Conservation (phyloP, 2,797 vertebrate genomes). For the Myoxocephalus aenaeus region DNA sequence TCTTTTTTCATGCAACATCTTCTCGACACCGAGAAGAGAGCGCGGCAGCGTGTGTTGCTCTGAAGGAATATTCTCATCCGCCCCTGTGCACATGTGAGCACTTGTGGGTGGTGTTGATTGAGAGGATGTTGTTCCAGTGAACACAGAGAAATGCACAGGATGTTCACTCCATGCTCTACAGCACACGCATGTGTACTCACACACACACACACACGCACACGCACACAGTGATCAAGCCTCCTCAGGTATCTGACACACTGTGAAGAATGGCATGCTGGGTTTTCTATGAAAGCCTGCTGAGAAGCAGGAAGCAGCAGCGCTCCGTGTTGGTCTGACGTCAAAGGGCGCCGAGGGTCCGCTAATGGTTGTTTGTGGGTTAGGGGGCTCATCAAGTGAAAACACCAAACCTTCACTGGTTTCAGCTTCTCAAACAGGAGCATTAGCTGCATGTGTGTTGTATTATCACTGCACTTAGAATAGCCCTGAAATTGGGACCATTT, state of each 20-base stretch:
- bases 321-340: slow-evolving; percentile 49
- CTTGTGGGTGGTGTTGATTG: slow-evolving; percentile 78
- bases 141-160: slow-evolving; percentile 69
- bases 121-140: slow-evolving; percentile 67
- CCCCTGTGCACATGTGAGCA: background rate
- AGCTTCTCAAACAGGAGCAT: background rate
- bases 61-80: slow-evolving; percentile 43
- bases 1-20: background rate
- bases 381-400: background rate
- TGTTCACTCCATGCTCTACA: slow-evolving; percentile 66
- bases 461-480: background rate
- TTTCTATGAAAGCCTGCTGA: slow-evolving; percentile 54
- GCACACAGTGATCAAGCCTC: slow-evolving; percentile 47
- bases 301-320: slow-evolving; percentile 63
- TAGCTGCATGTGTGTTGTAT: background rate
- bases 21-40: background rate
- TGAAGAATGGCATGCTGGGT: slow-evolving; percentile 65
- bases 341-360: slow-evolving; percentile 36
- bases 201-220: slow-evolving; percentile 23
- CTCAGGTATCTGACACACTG: slow-evolving; percentile 67
- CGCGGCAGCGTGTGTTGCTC: slow-evolving; percentile 19
- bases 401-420: background rate
- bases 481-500: background rate
- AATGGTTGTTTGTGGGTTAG: slow-evolving; percentile 33
- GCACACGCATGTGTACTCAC: background rate